Evolutionary conservation across 2,888 invertebrate species (phyloP).

Genomic region (Geophilus truncorum): DNA sequence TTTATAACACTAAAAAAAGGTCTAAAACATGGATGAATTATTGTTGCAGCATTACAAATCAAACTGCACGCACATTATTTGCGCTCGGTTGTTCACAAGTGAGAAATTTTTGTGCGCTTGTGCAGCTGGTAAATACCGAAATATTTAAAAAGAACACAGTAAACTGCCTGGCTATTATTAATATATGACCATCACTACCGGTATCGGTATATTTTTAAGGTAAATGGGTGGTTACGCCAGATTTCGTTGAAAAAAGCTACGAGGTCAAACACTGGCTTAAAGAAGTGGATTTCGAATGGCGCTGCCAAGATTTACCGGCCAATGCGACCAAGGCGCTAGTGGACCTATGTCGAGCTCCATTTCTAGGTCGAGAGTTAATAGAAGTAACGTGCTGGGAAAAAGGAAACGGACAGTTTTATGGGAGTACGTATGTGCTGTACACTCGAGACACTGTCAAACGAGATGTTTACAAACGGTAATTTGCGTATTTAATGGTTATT

Average conservation of each 20-base stretch:
- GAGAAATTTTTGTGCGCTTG: neutral
- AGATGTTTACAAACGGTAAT: neutral
- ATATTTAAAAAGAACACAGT: too few relatives aligned
- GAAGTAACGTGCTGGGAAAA: too few relatives aligned
- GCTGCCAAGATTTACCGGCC: neutral
- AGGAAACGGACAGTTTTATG: neutral
- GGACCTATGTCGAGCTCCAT: neutral
- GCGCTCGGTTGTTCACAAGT: neutral
- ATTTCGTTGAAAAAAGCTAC: neutral
- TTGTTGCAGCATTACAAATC: neutral
- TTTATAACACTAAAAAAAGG: neutral
- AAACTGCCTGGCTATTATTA: too few relatives aligned
- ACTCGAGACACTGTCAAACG: neutral
- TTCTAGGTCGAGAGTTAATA: neutral
- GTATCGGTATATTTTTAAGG: neutral
- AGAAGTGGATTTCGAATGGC: conserved; percentile 6
- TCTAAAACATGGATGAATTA: neutral
- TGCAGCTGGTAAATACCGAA: neutral
- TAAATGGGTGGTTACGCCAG: neutral
- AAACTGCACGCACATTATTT: neutral
- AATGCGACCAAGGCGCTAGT: neutral
- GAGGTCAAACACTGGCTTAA: neutral
- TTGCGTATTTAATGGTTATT: neutral
- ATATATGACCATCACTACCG: too few relatives aligned
- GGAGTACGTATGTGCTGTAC: neutral